phyloP scores from a whole-genome alignment of 2,113 vertebrate genomes.

The Solea senegalensis region DNA sequence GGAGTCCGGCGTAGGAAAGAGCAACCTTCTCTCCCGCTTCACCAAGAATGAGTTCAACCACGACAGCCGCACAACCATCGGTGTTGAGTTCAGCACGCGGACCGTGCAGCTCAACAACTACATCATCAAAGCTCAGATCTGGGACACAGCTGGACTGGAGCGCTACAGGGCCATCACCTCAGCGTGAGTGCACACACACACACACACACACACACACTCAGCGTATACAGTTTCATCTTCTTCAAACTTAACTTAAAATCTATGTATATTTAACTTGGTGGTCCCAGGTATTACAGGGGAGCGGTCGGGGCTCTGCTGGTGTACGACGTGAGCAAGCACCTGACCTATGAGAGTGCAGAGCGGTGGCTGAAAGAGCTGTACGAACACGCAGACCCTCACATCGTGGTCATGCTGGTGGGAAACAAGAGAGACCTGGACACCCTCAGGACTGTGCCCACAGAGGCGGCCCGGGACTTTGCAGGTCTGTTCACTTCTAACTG shows the following conservation, averaged over 20 bases:
- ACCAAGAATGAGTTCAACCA: constrained; percentile 96
- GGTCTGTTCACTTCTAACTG: constrained; percentile 70
- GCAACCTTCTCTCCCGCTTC: constrained; percentile 86
- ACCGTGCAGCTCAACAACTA: constrained; percentile 85
- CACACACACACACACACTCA: constrained; percentile 15
- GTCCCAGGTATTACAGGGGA: constrained; percentile 91
- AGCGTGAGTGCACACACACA: constrained; percentile 83
- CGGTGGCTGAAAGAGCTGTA: constrained; percentile 97
- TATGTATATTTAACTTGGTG: neutral
- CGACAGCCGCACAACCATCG: constrained; percentile 96
- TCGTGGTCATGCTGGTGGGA: constrained; percentile 98
- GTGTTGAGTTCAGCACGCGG: constrained; percentile 96
- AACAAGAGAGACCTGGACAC: constrained; percentile 92
- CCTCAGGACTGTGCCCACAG: constrained; percentile 87
- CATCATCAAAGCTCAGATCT: constrained; percentile 93
- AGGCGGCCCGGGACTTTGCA: constrained; percentile 91
- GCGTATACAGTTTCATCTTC: neutral
- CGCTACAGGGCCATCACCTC: constrained; percentile 97
- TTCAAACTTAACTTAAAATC: too few species aligned
- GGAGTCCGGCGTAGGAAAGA: constrained; percentile 84
- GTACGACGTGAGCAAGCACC: constrained; percentile 96
- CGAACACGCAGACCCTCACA: constrained; percentile 96
- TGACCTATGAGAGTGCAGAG: constrained; percentile 95
- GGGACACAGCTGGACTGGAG: constrained; percentile 96
- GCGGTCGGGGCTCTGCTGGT: constrained; percentile 95